These are phyloP conservation scores for Heliconius congener DNA, from an alignment of 1,140 invertebrate species.

Conservation along the genomic window DNA sequence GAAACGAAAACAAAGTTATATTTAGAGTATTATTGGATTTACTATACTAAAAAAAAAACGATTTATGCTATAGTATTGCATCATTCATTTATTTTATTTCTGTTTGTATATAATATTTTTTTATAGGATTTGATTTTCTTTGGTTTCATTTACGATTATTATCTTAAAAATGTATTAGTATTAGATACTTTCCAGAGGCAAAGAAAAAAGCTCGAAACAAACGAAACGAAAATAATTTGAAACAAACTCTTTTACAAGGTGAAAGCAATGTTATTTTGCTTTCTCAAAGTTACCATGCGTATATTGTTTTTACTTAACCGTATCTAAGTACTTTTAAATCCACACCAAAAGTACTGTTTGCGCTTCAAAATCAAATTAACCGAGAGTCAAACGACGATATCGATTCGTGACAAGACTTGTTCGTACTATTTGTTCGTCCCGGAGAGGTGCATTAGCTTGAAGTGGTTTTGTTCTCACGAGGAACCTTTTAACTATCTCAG, in stretches of 20 bases:
- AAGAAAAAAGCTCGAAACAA: too few species aligned
- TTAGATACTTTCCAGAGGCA: too few species aligned
- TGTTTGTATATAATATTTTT: too few species aligned
- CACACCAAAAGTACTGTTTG: not conserved
- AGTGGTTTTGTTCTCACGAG: conserved; percentile 73
- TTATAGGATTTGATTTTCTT: too few species aligned
- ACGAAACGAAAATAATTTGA: too few species aligned
- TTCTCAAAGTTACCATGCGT: not conserved
- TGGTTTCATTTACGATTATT: too few species aligned
- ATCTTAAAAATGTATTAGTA: too few species aligned
- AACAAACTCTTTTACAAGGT: too few species aligned
- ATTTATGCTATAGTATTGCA: too few species aligned
- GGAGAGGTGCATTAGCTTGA: conserved; percentile 68
- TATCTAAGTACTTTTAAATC: conserved; percentile 16
- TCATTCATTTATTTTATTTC: too few species aligned
- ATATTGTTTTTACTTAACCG: not conserved
- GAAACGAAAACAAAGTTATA: not conserved
- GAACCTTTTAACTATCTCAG: conserved; percentile 70
- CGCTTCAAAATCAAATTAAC: conserved; percentile 47
- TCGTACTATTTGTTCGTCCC: conserved; percentile 57
- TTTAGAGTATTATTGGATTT: not conserved
- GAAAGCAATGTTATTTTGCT: not conserved
- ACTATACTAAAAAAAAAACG: not conserved
- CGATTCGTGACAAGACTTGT: conserved; percentile 58
- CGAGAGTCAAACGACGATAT: conserved; percentile 44